These are phyloP conservation scores for Pheucticus melanocephalus DNA, from an alignment of 2,113 vertebrate species.

Conservation along the genomic window DNA sequence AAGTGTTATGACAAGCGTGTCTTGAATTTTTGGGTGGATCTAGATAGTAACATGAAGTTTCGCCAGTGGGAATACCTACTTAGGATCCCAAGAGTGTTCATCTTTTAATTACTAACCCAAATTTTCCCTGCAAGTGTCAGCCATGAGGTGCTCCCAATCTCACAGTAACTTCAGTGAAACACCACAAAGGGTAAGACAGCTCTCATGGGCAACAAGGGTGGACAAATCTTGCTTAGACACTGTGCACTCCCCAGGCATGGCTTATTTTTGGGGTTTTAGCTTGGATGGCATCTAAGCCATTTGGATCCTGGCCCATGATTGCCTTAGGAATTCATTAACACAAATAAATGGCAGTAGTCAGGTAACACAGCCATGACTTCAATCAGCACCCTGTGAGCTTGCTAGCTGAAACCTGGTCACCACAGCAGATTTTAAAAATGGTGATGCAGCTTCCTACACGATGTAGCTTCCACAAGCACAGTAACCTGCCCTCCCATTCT, in stretches of 20 bases:
- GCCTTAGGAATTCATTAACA: background rate
- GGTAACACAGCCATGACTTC: background rate
- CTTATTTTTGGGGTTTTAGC: background rate
- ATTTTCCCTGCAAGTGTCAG: background rate
- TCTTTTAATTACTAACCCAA: background rate
- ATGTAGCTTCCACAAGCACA: background rate
- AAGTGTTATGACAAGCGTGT: background rate
- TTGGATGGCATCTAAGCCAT: background rate
- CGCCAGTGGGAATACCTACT: background rate
- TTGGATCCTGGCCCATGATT: background rate
- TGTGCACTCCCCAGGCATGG: background rate
- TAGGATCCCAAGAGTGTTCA: background rate
- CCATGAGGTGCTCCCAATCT: background rate
- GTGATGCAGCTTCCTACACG: background rate
- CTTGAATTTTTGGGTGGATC: background rate
- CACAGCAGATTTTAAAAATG: background rate
- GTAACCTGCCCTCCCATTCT: background rate
- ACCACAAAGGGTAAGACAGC: fast-evolving
- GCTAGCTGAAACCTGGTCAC: background rate
- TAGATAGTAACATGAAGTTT: background rate
- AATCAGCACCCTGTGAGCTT: background rate
- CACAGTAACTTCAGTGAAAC: background rate
- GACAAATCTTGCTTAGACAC: background rate
- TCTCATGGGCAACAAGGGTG: background rate
- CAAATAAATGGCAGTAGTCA: background rate